phyloP scores from a whole-genome alignment of 2,797 vertebrate species.

The Sebastes elongatus region DNA sequence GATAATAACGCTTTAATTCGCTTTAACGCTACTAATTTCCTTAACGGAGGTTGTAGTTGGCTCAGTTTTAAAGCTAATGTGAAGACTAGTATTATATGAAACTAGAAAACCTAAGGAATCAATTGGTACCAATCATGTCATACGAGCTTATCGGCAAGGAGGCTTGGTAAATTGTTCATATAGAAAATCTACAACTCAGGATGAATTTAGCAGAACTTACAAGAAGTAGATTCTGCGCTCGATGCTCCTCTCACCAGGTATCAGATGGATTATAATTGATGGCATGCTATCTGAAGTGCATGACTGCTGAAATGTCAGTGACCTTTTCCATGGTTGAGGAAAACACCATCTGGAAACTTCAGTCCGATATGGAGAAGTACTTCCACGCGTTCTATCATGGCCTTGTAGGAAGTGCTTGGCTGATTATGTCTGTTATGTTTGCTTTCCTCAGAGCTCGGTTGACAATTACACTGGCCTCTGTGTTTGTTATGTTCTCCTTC shows the following conservation, averaged over 20 bases:
- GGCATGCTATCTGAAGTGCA: conserved; percentile 35
- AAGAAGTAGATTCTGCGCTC: conserved; percentile 8
- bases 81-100: too few species aligned
- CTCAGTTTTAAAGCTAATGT: too few species aligned
- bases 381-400: conserved; percentile 54
- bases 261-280: conserved; percentile 64
- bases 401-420: conserved; percentile 54
- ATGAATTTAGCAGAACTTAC: conserved; percentile 8
- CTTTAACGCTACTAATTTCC: too few species aligned
- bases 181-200: background rate
- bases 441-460: conserved; percentile 59
- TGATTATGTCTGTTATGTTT: conserved; percentile 69
- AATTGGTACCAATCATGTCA: too few species aligned
- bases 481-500: conserved; percentile 76
- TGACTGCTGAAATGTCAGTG: conserved; percentile 54
- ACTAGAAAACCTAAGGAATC: too few species aligned
- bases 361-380: conserved; percentile 42
- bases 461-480: conserved; percentile 72
- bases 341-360: conserved; percentile 59
- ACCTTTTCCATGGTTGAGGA: conserved; percentile 58
- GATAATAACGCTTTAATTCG: too few species aligned
- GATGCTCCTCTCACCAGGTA: conserved; percentile 24
- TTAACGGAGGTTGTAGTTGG: too few species aligned
- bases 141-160: too few species aligned
- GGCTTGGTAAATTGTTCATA: background rate